A percentile compares a stretch with the other conserved stretches of the same genome.
Conservation (phyloP, 2,113 vertebrate genomes). For the Prolemur simus region DNA sequence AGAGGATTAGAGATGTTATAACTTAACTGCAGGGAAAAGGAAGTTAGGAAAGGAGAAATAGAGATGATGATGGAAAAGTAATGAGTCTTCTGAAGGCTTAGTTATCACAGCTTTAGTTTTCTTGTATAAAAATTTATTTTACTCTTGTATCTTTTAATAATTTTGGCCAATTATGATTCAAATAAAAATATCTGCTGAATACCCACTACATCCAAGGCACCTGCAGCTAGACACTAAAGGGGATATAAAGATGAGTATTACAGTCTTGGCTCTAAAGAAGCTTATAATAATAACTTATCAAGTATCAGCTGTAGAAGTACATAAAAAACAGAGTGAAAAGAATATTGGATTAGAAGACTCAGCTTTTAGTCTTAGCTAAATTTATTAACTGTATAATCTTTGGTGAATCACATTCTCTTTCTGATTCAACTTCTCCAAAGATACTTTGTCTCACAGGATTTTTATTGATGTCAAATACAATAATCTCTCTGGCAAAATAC, state of each 20-base stretch:
- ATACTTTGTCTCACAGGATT: neutral
- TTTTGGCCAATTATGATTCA: slow-evolving; percentile 28
- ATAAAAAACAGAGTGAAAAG: neutral
- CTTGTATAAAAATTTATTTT: slow-evolving; percentile 30
- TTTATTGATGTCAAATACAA: neutral
- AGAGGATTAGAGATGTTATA: neutral
- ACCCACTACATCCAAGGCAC: neutral
- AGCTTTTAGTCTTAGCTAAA: slow-evolving; percentile 1
- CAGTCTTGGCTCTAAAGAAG: neutral
- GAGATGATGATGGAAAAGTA: neutral
- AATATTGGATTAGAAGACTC: slow-evolving; percentile 20
- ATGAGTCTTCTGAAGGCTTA: neutral
- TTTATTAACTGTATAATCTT: neutral
- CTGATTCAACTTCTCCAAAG: slow-evolving; percentile 31
- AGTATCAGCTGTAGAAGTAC: neutral
- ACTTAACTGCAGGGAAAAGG: neutral
- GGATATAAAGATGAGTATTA: neutral
- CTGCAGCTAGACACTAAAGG: neutral
- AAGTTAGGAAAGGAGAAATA: neutral
- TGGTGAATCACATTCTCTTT: neutral
- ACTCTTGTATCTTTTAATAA: slow-evolving; percentile 19
- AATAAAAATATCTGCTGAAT: slow-evolving; percentile 33
- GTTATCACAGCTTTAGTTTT: slow-evolving; percentile 13
- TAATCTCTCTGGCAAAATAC: neutral
- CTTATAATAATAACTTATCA: neutral